Base-by-base conservation (phyloP, 1,140 invertebrate genomes). In the Drosophila ogumai region DNA sequence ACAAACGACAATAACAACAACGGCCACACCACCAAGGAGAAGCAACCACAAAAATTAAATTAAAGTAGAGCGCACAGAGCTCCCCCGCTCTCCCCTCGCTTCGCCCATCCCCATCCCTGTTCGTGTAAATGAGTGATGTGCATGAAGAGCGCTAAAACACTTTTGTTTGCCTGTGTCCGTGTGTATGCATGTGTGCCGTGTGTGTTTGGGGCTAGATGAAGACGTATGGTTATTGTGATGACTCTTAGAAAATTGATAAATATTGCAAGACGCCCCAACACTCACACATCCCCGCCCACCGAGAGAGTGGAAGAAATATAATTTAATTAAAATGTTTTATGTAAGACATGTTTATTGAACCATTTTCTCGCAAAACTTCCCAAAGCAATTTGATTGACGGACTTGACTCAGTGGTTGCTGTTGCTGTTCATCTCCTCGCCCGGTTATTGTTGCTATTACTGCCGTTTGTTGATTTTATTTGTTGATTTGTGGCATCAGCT, bases 1-100 rank as follows among this genome's bases (percentile, higher is more conserved):
- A 81, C 66, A 67, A 78, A 74, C 80, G 76, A 66, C 64, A 79
- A 54, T 36, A 71, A 47, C 73, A 66, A 56, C 65, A 69, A 46
- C 60, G 60, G 32, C 69, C 28, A 13, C 49, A 28, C 19, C 49
- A 49, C 40, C 56, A 55, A 49, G 61, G 64, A 63, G 57, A 64
- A 65, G 79, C 74, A 84, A 87, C 88, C 88, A 75, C 88, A 91
- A 91, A 91, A 91, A 91, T 91, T 91, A 91, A 91, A 91, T 91
- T 91, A 91, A 91, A 91, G 84, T 91, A 71, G 88, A 87, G 75
- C 81, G 73, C 59, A 40, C 31, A 6, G 52, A 55, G 52, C 32
- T 22, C 2, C 41, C 55, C 19, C 19, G 12, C 32, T 9, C 59
- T 43, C 22, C 32, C 22, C 3, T 31, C 28, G 34, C 36, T 34